Evolutionary conservation across 2,888 invertebrate genomes (phyloP).

Genomic region (Neocrepidodera transversa): DNA sequence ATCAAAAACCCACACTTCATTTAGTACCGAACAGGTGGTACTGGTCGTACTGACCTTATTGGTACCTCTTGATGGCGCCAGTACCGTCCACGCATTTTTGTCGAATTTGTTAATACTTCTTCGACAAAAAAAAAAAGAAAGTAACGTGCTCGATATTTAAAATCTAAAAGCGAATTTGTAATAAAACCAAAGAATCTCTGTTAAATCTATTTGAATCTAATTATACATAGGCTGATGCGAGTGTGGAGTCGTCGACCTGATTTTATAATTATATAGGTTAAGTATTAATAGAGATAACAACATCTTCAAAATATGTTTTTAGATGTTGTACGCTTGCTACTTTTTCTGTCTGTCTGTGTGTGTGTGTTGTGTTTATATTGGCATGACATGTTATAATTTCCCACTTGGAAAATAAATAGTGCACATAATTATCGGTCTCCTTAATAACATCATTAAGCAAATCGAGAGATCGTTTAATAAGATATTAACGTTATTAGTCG

Average conservation of each 20-base stretch:
- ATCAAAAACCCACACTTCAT: slow-evolving; percentile 29
- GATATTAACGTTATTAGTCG: slow-evolving; percentile 14
- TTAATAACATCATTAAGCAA: slow-evolving; percentile 26
- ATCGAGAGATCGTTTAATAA: slow-evolving; percentile 18
- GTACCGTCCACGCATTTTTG: slow-evolving; percentile 18
- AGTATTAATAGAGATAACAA: slow-evolving; percentile 39
- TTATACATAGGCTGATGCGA: slow-evolving; percentile 26
- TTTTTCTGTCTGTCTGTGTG: too few relatives aligned
- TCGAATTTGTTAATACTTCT: slow-evolving; percentile 7
- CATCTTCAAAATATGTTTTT: slow-evolving; percentile 31
- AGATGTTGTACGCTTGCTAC: slow-evolving; percentile 18
- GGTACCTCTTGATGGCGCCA: slow-evolving; percentile 24
- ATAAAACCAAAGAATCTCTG: slow-evolving; percentile 10
- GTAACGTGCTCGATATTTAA: not conserved
- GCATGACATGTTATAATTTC: slow-evolving; percentile 29
- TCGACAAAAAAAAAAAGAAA: too few relatives aligned
- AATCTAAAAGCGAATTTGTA: not conserved
- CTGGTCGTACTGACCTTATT: slow-evolving; percentile 24
- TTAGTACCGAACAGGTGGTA: slow-evolving; percentile 11
- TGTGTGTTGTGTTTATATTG: slow-evolving; percentile 23
- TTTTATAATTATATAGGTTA: slow-evolving; percentile 41
- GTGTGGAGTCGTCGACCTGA: slow-evolving; percentile 37
- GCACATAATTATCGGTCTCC: slow-evolving; percentile 23
- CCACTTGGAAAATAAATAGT: slow-evolving; percentile 24
- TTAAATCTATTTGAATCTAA: slow-evolving; percentile 35